Conservation (phyloP, 2,113 vertebrate genomes). For the Erythrocebus patas region DNA sequence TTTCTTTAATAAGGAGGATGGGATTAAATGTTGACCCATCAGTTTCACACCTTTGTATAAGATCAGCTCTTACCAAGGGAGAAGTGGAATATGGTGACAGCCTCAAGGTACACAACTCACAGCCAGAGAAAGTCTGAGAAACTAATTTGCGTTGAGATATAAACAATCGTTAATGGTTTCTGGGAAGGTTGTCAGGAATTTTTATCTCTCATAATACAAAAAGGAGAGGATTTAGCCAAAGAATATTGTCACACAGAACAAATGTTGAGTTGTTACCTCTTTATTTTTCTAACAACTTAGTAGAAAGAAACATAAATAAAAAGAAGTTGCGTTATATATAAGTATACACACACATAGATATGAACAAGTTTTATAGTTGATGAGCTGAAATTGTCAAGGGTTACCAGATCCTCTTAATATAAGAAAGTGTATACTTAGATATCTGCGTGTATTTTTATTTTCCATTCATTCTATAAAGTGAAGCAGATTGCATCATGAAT, state of each 20-base stretch:
- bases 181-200: neutral
- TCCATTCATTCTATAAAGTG: neutral
- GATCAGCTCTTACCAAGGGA: neutral
- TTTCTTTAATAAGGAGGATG: neutral
- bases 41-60: neutral
- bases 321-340: neutral
- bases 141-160: neutral
- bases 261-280: neutral
- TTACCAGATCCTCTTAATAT: neutral
- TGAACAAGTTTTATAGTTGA: neutral
- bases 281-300: neutral
- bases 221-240: neutral
- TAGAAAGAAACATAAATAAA: neutral
- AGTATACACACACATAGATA: neutral
- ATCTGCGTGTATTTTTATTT: neutral
- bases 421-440: neutral
- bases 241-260: neutral
- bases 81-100: neutral
- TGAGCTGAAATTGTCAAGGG: neutral
- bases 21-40: neutral
- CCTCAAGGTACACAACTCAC: neutral
- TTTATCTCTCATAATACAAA: neutral
- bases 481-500: neutral
- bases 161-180: neutral
- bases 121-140: neutral